Conservation (phyloP, 2,888 invertebrate genomes). For the Holacanthella duospinosa region DNA sequence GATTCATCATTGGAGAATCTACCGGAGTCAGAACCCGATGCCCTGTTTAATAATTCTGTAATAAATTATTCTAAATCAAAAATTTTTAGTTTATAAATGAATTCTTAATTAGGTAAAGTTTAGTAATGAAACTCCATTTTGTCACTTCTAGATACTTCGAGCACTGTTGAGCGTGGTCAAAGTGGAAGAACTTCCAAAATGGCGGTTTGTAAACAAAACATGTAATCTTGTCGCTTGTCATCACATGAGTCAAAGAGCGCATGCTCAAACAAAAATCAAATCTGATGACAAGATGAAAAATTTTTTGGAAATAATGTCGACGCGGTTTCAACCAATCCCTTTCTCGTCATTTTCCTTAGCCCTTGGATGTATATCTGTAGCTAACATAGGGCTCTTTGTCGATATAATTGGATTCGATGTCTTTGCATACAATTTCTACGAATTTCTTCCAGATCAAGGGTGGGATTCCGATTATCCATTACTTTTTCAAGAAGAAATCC, state of each 20-base stretch:
- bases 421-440: not conserved
- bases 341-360: not conserved
- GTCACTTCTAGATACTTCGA: not conserved
- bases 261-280: not conserved
- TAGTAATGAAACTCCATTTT: too few species aligned
- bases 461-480: not conserved
- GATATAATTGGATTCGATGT: not conserved
- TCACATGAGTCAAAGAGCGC: not conserved
- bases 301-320: not conserved
- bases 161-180: not conserved
- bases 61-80: not conserved
- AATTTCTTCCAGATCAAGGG: not conserved
- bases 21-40: not conserved
- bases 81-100: not conserved
- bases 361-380: not conserved
- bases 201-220: not conserved
- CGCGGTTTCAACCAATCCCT: not conserved
- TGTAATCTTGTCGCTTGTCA: not conserved
- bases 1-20: not conserved
- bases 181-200: not conserved
- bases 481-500: not conserved
- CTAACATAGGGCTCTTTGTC: not conserved
- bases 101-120: too few species aligned
- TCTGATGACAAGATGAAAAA: not conserved
- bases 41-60: not conserved